Evolutionary conservation across 2,797 vertebrate species (phyloP).

Genomic region (Erpetoichthys calabaricus): DNA sequence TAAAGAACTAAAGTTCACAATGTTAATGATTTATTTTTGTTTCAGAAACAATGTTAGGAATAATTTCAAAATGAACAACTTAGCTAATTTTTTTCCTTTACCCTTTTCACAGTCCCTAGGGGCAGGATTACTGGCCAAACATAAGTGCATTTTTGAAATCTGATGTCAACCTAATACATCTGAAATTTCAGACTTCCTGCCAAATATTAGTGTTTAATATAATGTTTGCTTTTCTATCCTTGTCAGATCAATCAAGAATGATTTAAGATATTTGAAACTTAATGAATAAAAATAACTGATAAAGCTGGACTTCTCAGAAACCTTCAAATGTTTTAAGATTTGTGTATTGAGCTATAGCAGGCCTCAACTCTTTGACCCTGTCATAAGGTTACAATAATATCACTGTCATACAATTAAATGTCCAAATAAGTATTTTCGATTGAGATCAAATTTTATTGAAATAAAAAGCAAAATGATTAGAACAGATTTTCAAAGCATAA

Average conservation of each 20-base stretch:
- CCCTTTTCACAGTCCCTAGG: not conserved
- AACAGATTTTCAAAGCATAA: no score
- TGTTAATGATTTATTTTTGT: not conserved
- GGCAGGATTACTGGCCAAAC: conserved; percentile 1
- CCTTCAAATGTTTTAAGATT: no score
- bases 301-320: not conserved
- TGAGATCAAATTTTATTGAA: no score
- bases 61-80: not conserved
- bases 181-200: not conserved
- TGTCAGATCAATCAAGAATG: not conserved
- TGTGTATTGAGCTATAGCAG: no score
- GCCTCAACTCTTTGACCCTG: no score
- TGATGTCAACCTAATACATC: not conserved
- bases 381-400: no score
- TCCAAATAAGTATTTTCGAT: no score
- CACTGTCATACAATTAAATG: no score
- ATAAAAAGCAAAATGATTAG: no score
- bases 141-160: not conserved
- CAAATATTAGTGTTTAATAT: not conserved
- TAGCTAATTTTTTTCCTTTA: not conserved
- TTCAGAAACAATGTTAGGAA: not conserved
- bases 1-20: not conserved
- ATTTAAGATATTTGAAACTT: not conserved
- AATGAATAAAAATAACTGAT: not conserved
- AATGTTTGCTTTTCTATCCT: not conserved